A percentile compares a stretch with the other conserved stretches of the same genome.
Conservation (phyloP, 2,113 vertebrate genomes). For the Hippolais icterina region DNA sequence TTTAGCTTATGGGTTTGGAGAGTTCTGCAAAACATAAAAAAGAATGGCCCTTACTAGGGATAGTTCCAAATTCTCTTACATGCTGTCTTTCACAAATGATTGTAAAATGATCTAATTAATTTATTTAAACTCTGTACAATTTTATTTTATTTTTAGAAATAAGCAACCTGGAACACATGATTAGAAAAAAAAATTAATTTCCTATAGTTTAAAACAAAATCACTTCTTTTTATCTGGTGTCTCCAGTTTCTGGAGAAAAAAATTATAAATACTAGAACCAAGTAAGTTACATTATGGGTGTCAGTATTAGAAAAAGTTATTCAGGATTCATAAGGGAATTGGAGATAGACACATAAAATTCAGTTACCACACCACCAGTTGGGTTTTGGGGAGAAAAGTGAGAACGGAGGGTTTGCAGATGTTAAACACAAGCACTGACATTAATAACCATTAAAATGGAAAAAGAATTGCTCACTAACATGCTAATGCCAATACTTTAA, state of each 20-base stretch:
- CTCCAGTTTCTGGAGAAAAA: not conserved
- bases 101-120: not conserved
- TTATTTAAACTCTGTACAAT: not conserved
- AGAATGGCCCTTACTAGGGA: not conserved
- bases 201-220: not conserved
- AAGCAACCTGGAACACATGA: not conserved
- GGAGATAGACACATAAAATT: not conserved
- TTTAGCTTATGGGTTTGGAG: constrained; percentile 14
- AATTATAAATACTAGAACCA: not conserved
- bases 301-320: not conserved
- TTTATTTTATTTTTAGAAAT: not conserved
- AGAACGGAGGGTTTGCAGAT: constrained; percentile 28
- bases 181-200: not conserved
- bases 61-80: not conserved
- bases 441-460: constrained; percentile 46
- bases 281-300: not conserved
- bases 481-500: constrained; percentile 45
- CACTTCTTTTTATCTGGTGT: not conserved
- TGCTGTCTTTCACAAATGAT: not conserved
- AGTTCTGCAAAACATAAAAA: not conserved
- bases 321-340: not conserved
- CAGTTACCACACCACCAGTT: not conserved
- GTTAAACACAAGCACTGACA: constrained; percentile 26
- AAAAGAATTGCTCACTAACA: constrained; percentile 47
- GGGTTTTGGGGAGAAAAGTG: not conserved